Percentiles rank a stretch among this genome's conserved stretches.
Evolutionary conservation across 2,888 invertebrate genomes (phyloP).

Genomic region (Melanchra persicariae): DNA sequence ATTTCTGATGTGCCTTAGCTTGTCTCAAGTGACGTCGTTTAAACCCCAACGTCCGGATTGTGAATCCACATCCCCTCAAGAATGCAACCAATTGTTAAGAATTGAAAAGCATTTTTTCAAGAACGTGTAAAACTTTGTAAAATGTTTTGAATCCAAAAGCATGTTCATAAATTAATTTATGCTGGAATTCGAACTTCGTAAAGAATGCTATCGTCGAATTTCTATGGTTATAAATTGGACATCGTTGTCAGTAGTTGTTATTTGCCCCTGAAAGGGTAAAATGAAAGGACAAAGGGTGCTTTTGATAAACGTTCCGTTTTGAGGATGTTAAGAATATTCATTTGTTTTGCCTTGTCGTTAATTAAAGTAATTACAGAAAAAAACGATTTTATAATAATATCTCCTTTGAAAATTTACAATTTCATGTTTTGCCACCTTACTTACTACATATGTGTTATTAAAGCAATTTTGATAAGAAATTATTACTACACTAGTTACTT

Average conservation of each 20-base stretch:
- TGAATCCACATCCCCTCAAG: slow-evolving; percentile 70
- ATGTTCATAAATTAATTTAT: slow-evolving; percentile 49
- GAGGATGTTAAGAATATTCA: slow-evolving; percentile 34
- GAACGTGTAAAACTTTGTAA: slow-evolving; percentile 45
- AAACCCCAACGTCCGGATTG: slow-evolving; percentile 78
- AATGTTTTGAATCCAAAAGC: slow-evolving; percentile 39
- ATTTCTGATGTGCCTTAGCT: slow-evolving; percentile 76
- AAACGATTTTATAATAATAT: background rate
- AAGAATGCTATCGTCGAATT: slow-evolving; percentile 41
- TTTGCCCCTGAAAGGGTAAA: slow-evolving; percentile 51
- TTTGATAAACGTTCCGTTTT: slow-evolving; percentile 59
- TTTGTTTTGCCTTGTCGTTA: slow-evolving; percentile 17
- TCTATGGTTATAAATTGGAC: slow-evolving; percentile 50
- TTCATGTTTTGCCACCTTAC: slow-evolving; percentile 15
- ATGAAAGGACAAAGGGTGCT: slow-evolving; percentile 54
- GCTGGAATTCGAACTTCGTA: slow-evolving; percentile 20
- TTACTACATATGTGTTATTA: slow-evolving; percentile 5
- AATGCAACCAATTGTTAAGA: slow-evolving; percentile 73
- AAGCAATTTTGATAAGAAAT: slow-evolving; percentile 26
- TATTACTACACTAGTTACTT: slow-evolving; percentile 7
- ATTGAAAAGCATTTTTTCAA: slow-evolving; percentile 56
- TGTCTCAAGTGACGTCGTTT: slow-evolving; percentile 78
- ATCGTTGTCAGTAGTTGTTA: slow-evolving; percentile 56
- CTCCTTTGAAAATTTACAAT: slow-evolving; percentile 13
- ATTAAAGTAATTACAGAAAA: slow-evolving; percentile 4